Percentiles rank a stretch among this genome's conserved stretches.
phyloP scores from a whole-genome alignment of 2,113 vertebrate species.

The Abramis brama region DNA sequence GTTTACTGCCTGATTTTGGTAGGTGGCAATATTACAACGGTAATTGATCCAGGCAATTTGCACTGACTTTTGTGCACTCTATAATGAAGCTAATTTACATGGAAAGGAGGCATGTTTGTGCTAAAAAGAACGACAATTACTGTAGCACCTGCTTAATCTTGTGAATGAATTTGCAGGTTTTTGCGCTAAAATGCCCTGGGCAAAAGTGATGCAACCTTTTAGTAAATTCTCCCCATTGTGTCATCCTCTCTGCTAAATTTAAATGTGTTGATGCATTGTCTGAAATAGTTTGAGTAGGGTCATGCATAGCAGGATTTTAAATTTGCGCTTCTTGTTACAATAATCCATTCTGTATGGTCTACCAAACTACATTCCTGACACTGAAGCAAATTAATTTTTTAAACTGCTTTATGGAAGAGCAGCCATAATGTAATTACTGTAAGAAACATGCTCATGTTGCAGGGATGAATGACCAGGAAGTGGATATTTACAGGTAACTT shows the following conservation, averaged over 20 bases:
- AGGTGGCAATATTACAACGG: background rate
- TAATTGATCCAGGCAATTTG: constrained; percentile 13
- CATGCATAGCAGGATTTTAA: background rate
- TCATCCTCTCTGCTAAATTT: background rate
- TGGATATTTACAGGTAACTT: constrained; percentile 81
- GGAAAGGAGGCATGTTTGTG: background rate
- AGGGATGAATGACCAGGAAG: constrained; percentile 68
- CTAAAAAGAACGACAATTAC: background rate
- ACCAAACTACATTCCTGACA: constrained; percentile 21
- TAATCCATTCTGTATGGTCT: background rate
- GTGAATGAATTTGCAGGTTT: background rate
- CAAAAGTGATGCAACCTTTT: background rate
- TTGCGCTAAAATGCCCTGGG: background rate
- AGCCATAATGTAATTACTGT: constrained; percentile 46
- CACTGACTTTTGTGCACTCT: background rate
- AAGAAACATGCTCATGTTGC: constrained; percentile 33
- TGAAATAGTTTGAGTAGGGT: background rate
- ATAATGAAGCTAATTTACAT: background rate
- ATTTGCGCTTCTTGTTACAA: background rate
- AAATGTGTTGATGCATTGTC: background rate
- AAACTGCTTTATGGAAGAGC: constrained; percentile 46
- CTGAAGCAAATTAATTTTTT: constrained; percentile 45
- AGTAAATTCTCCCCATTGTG: background rate
- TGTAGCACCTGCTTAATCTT: background rate
- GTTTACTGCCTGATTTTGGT: background rate